A percentile compares a stretch with the other conserved stretches of the same genome.
These are phyloP conservation scores for Agapornis roseicollis DNA, from an alignment of 2,113 vertebrate genomes.

Conservation along the genomic window DNA sequence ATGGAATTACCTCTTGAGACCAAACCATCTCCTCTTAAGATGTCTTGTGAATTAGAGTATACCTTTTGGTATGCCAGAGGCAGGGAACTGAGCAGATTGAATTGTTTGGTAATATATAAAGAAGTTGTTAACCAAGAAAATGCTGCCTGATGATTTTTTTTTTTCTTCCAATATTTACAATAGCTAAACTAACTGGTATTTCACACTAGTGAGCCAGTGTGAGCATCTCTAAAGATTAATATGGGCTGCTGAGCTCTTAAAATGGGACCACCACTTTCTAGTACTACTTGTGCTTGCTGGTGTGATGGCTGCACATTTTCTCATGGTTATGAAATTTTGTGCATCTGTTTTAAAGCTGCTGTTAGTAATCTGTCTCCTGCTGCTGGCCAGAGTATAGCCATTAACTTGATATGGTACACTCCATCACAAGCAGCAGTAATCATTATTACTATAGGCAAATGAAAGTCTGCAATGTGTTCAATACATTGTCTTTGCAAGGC, in stretches of 20 bases:
- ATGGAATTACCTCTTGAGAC: neutral
- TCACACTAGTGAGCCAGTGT: neutral
- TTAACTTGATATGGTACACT: neutral
- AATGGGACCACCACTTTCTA: neutral
- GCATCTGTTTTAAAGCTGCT: slow-evolving; percentile 61
- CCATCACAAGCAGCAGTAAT: neutral
- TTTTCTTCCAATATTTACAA: neutral
- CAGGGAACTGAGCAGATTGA: neutral
- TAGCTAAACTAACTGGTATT: neutral
- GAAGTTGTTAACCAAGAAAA: neutral
- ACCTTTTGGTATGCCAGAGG: neutral
- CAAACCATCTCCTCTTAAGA: neutral
- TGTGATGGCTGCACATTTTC: slow-evolving; percentile 21
- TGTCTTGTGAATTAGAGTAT: neutral
- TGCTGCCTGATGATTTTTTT: neutral
- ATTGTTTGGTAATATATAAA: neutral
- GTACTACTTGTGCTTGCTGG: slow-evolving; percentile 22
- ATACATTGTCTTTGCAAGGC: neutral
- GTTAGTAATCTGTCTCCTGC: slow-evolving; percentile 10
- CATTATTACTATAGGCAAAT: neutral
- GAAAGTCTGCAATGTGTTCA: neutral
- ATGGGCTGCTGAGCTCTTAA: neutral
- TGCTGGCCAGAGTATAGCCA: slow-evolving; percentile 17
- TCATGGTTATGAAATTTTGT: neutral
- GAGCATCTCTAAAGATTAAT: neutral